Evolutionary conservation across 2,113 vertebrate species (phyloP).

Genomic region (Aspidoscelis tigris): DNA sequence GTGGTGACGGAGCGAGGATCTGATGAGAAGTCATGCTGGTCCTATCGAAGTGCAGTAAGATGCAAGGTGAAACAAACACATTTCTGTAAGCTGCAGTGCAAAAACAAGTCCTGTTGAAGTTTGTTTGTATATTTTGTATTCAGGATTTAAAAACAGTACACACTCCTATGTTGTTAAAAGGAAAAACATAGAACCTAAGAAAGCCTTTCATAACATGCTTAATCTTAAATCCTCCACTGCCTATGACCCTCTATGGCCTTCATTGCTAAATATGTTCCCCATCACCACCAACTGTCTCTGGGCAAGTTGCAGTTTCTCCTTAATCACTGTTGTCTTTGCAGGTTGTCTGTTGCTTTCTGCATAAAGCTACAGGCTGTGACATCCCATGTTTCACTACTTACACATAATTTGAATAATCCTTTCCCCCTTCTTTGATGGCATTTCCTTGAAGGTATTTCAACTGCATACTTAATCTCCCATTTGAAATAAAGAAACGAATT

Average conservation of each 20-base stretch:
- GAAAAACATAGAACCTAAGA: neutral
- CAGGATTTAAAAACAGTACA: neutral
- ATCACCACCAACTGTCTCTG: neutral
- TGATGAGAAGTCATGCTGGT: no score
- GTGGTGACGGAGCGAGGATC: no score
- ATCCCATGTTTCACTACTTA: conserved; percentile 60
- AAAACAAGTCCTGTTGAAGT: no score
- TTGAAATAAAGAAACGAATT: conserved; percentile 43
- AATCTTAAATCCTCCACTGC: neutral
- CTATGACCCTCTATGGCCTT: neutral
- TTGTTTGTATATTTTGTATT: neutral
- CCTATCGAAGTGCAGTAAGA: no score
- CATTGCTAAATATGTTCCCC: neutral
- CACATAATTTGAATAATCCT: conserved; percentile 69
- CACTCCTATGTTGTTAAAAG: rapidly evolving
- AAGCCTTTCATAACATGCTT: neutral
- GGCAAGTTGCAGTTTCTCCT: conserved; percentile 33
- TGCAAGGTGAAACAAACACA: no score
- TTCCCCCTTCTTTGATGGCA: conserved; percentile 63
- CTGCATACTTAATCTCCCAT: conserved; percentile 56
- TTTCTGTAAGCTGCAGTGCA: neutral
- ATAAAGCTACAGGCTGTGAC: conserved; percentile 49
- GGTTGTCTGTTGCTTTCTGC: conserved; percentile 57
- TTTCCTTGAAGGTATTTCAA: conserved; percentile 66
- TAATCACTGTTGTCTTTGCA: conserved; percentile 56